Percentiles rank a stretch among this genome's conserved stretches.
Evolutionary conservation across 2,888 invertebrate genomes (phyloP).

Genomic region (Lithophane socia): DNA sequence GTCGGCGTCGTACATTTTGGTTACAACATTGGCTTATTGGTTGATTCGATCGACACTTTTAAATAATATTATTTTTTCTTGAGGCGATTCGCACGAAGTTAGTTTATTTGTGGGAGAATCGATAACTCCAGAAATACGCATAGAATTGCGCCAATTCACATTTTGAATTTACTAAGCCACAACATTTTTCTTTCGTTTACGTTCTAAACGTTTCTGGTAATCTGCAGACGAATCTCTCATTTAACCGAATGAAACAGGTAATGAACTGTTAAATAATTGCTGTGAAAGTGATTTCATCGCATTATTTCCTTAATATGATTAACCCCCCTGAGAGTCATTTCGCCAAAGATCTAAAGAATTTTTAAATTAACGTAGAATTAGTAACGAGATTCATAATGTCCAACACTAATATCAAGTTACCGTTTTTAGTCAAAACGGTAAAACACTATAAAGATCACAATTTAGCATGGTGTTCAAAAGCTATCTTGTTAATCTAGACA

Average conservation of each 20-base stretch:
- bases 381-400: not conserved
- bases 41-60: too few species aligned
- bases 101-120: too few species aligned
- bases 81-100: too few species aligned
- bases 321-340: not conserved
- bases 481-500: slow-evolving; percentile 59
- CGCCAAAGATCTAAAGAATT: too few species aligned
- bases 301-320: not conserved
- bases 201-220: not conserved
- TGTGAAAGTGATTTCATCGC: not conserved
- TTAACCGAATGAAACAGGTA: not conserved
- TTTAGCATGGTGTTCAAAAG: slow-evolving; percentile 48
- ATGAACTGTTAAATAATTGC: too few species aligned
- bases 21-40: not conserved
- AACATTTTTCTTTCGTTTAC: not conserved
- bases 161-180: too few species aligned
- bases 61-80: too few species aligned
- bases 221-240: not conserved
- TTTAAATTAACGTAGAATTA: not conserved
- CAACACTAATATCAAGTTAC: slow-evolving; percentile 12
- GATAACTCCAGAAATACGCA: too few species aligned
- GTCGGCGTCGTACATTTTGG: not conserved
- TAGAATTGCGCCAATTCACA: too few species aligned
- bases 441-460: slow-evolving; percentile 11
- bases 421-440: slow-evolving; percentile 21